Base-by-base conservation (phyloP, 23 tunicate genomes). In the Halocynthia aurantium region DNA sequence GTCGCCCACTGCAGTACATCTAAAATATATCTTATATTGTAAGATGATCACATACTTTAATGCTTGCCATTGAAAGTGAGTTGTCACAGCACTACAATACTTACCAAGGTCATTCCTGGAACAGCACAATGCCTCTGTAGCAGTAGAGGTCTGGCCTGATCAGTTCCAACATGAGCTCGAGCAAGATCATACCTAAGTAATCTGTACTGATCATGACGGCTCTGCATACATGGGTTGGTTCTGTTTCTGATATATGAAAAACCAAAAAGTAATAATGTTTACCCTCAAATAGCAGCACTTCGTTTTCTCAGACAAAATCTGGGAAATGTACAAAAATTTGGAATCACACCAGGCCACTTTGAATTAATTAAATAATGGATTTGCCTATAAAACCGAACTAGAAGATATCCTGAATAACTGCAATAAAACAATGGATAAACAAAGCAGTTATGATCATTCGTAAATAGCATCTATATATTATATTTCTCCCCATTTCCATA, bases 81-180 rank as follows among this genome's bases (percentile, higher is more conserved):
- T 13, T 13, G 17, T 17, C n/a, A 60, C 17, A 60, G 17, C 64
- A 60, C 64, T 15, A 60, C 64, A 9, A 0, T 6, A 83, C 86
- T 63, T n/a, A 92, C 98, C 87, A 92, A 53, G 22, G 88, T 88
- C 92, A 92, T 92, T 19, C 98, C 98, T 19, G 98, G 98, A 31
- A 86, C 98, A n/a, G 77, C 98, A 67, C 88, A 87, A 62, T 92
- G 98, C 12, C 98, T 73, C 53, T 77, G 83, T 20, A 92, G 70
- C 19, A 81, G 76, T 15, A 92, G 54, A 8, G 98, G 98, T 56
- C 76, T 78, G 18, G 81, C 20, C 21, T 85, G 84, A 18, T 79
- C 66, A 6, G 98, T 80, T 6, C 73, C 85, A 5, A 53, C 8
- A 54, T 92, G 89, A 21, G 98, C 98, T 19, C 77, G 57, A 54